Conservation (phyloP, 2,113 vertebrate genomes). For the Corythornis cristatus region DNA sequence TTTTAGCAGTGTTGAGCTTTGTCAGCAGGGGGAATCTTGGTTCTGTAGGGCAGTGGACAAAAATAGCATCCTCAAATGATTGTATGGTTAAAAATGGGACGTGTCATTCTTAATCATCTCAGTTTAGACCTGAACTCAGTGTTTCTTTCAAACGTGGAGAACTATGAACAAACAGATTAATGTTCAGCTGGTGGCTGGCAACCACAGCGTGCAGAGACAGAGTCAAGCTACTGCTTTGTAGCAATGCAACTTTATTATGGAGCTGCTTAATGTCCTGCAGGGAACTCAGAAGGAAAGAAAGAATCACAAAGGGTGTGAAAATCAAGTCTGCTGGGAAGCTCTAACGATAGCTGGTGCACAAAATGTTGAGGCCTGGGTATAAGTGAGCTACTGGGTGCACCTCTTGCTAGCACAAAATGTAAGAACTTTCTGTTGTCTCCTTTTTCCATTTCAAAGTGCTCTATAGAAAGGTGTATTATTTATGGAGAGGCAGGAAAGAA, state of each 20-base stretch:
- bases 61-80: not conserved
- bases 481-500: not conserved
- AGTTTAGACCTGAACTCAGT: not conserved
- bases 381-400: not conserved
- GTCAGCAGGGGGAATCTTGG: not conserved
- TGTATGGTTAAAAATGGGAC: not conserved
- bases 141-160: not conserved
- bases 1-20: not conserved
- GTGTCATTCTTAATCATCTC: not conserved
- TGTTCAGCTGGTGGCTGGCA: not conserved
- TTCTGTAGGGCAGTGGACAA: not conserved
- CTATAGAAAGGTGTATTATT: not conserved
- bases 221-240: not conserved
- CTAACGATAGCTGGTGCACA: not conserved
- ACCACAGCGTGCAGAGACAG: not conserved
- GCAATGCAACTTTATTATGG: not conserved
- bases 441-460: not conserved
- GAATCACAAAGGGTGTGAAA: not conserved
- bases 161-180: not conserved
- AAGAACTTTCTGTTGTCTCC: not conserved
- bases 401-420: not conserved
- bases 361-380: not conserved
- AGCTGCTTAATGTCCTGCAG: not conserved
- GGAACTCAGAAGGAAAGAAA: not conserved
- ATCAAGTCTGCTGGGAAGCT: not conserved